These are phyloP conservation scores for Diaperis boleti DNA, from an alignment of 2,888 invertebrate species.

Conservation along the genomic window DNA sequence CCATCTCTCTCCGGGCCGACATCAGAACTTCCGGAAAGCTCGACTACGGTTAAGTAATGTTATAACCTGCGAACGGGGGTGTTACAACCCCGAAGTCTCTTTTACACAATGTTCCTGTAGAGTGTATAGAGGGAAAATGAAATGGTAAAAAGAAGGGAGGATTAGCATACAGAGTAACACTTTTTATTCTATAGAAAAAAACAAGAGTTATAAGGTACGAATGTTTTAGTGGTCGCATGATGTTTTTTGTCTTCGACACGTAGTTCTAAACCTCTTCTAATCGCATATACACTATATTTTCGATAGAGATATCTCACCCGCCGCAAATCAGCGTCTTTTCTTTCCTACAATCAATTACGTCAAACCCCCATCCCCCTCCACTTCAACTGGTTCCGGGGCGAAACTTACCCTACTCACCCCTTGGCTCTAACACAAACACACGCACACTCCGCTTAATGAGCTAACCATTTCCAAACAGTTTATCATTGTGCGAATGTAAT, in stretches of 20 bases:
- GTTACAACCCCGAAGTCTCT: background rate
- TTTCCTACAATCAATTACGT: background rate
- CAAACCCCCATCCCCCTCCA: background rate
- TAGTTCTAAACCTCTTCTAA: too few relatives aligned
- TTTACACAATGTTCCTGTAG: too few relatives aligned
- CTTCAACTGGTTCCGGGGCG: conserved; percentile 6
- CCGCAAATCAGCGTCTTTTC: background rate
- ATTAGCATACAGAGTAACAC: too few relatives aligned
- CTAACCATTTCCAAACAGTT: conserved; percentile 61
- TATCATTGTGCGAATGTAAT: conserved; percentile 60
- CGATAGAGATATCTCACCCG: too few relatives aligned
- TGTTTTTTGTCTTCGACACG: too few relatives aligned
- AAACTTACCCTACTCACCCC: conserved; percentile 45
- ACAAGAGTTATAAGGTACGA: too few relatives aligned
- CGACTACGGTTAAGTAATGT: conserved; percentile 55
- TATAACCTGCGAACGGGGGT: conserved; percentile 49
- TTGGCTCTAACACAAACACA: conserved; percentile 44
- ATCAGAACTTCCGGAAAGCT: conserved; percentile 53
- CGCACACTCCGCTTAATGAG: conserved; percentile 56
- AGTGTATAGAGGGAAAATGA: too few relatives aligned
- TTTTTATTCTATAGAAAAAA: too few relatives aligned
- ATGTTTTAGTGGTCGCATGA: too few relatives aligned
- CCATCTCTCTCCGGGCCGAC: conserved; percentile 57
- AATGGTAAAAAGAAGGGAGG: too few relatives aligned
- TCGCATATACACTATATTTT: too few relatives aligned